Conservation (phyloP, 2,113 vertebrate genomes). For the Genyomyrus donnyi region DNA sequence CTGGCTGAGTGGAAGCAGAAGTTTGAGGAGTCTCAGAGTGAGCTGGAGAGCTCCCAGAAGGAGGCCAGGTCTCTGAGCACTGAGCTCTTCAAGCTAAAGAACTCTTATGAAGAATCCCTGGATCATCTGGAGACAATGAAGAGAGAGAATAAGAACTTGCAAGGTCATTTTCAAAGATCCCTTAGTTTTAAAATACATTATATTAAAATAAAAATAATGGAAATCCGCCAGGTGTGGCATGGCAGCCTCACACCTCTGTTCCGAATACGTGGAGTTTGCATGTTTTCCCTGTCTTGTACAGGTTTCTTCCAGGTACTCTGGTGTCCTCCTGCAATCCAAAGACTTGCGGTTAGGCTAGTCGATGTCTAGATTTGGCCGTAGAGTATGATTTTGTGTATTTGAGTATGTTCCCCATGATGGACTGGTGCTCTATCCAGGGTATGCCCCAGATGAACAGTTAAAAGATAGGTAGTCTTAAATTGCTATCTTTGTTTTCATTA, state of each 20-base stretch:
- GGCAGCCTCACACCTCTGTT: background rate
- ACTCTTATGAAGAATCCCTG: constrained; percentile 39
- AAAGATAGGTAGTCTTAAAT: background rate
- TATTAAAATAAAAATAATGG: constrained; percentile 44
- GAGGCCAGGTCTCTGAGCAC: constrained; percentile 49
- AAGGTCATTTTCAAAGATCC: constrained; percentile 35
- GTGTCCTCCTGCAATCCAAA: background rate
- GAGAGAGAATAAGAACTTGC: constrained; percentile 55
- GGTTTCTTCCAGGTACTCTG: background rate
- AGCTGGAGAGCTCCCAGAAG: background rate
- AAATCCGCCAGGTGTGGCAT: background rate
- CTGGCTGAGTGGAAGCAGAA: no score
- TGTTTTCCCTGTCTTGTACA: background rate
- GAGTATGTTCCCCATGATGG: background rate
- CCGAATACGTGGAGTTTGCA: background rate
- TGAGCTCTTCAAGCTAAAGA: constrained; percentile 21
- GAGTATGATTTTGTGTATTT: background rate
- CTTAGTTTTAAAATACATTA: background rate
- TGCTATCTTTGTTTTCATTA: constrained; percentile 29
- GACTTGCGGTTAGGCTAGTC: background rate
- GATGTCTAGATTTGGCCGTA: background rate
- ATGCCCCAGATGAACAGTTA: background rate
- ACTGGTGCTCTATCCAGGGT: background rate
- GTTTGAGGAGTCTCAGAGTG: no score
- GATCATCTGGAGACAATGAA: constrained; percentile 74